These are phyloP conservation scores for Synanthedon myopaeformis DNA, from an alignment of 2,888 invertebrate species.

Conservation along the genomic window DNA sequence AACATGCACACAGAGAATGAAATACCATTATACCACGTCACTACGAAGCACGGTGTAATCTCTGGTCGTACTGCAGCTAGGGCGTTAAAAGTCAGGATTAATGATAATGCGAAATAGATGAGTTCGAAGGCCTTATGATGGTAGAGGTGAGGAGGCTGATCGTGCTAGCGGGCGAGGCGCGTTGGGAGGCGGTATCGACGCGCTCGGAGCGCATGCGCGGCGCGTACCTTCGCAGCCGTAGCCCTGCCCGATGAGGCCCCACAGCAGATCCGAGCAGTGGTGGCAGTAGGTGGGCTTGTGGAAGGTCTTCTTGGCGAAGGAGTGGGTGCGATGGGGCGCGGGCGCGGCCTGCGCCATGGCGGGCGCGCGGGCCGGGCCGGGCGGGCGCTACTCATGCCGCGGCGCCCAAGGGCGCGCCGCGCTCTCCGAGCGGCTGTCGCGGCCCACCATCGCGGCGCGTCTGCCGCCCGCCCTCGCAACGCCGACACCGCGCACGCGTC, in stretches of 20 bases:
- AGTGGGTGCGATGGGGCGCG: constrained; percentile 82
- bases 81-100: background rate
- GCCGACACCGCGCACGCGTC: constrained; percentile 33
- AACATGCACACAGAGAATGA: background rate
- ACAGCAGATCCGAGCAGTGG: constrained; percentile 99
- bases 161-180: constrained; percentile 35
- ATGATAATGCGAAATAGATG: background rate
- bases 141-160: constrained; percentile 21
- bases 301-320: constrained; percentile 99
- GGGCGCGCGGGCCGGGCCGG: constrained; percentile 67
- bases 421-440: constrained; percentile 70
- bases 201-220: constrained; percentile 58
- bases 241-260: constrained; percentile 99
- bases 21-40: no score
- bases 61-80: constrained; percentile 1
- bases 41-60: background rate
- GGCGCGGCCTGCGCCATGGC: constrained; percentile 71
- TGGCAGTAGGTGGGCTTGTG: constrained; percentile 99
- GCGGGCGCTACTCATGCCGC: constrained; percentile 67
- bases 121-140: no score
- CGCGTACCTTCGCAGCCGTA: constrained; percentile 98
- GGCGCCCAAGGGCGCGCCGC: constrained; percentile 71
- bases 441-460: constrained; percentile 70
- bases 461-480: constrained; percentile 37
- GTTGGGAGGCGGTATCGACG: constrained; percentile 55